A percentile compares a stretch with the other conserved stretches of the same genome.
These are phyloP conservation scores for Thysanoteuthis rhombus DNA, from an alignment of 2,888 invertebrate genomes.

Conservation along the genomic window DNA sequence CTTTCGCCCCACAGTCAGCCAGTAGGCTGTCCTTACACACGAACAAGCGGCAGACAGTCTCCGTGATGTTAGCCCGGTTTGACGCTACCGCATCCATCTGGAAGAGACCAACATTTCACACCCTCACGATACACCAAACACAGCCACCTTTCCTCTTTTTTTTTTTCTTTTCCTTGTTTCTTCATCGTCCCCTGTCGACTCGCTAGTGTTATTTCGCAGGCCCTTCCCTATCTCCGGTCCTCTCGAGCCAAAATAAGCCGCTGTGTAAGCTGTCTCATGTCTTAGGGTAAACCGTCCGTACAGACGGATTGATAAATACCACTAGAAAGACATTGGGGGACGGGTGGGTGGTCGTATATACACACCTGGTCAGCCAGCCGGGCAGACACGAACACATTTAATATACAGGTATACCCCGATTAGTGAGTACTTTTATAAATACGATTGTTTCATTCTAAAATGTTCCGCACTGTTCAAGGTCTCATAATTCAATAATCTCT, in stretches of 20 bases:
- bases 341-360: not conserved
- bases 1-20: not conserved
- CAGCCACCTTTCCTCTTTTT: not conserved
- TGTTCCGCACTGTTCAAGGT: no score
- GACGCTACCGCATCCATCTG: not conserved
- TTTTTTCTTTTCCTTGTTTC: not conserved
- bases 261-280: conserved; percentile 12
- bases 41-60: not conserved
- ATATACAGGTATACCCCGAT: no score
- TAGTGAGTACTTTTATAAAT: no score
- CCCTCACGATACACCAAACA: not conserved
- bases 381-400: not conserved
- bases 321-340: not conserved
- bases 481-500: no score
- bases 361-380: not conserved
- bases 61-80: not conserved
- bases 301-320: not conserved
- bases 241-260: not conserved
- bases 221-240: not conserved
- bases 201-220: not conserved
- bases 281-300: not conserved
- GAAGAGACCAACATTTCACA: not conserved
- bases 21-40: not conserved
- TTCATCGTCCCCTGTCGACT: not conserved
- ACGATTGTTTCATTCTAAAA: no score